Evolutionary conservation across 2,888 invertebrate genomes (phyloP).

Genomic region (Eudemis profundana): DNA sequence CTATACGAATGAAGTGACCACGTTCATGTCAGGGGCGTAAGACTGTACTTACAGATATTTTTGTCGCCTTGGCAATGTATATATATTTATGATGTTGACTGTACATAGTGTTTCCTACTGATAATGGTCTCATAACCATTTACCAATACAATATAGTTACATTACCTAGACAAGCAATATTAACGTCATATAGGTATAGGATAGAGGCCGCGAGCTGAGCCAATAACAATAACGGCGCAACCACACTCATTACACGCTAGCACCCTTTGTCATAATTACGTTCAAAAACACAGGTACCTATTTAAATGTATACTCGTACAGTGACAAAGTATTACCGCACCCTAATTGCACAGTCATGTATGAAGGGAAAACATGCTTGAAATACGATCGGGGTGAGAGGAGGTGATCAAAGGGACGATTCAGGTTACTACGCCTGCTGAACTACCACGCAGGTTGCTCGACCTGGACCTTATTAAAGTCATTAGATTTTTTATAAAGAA

Average conservation of each 20-base stretch:
- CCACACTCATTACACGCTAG: background rate
- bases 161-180: too few relatives aligned
- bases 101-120: too few relatives aligned
- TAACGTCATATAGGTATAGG: too few relatives aligned
- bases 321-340: conserved; percentile 11
- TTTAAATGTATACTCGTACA: conserved; percentile 1
- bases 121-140: too few relatives aligned
- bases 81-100: too few relatives aligned
- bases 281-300: background rate
- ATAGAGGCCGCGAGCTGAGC: too few relatives aligned
- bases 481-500: background rate
- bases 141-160: too few relatives aligned
- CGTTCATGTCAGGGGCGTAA: too few relatives aligned
- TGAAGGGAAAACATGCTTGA: conserved; percentile 52
- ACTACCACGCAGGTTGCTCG: background rate
- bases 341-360: conserved; percentile 36
- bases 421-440: conserved; percentile 20
- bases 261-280: background rate
- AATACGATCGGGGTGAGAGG: conserved; percentile 62
- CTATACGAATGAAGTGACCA: too few relatives aligned
- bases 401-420: conserved; percentile 57
- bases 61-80: too few relatives aligned
- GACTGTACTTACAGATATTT: too few relatives aligned
- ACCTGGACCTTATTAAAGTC: background rate
- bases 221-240: background rate